phyloP scores from a whole-genome alignment of 2,888 invertebrate species.

The Oeneis ivallda region DNA sequence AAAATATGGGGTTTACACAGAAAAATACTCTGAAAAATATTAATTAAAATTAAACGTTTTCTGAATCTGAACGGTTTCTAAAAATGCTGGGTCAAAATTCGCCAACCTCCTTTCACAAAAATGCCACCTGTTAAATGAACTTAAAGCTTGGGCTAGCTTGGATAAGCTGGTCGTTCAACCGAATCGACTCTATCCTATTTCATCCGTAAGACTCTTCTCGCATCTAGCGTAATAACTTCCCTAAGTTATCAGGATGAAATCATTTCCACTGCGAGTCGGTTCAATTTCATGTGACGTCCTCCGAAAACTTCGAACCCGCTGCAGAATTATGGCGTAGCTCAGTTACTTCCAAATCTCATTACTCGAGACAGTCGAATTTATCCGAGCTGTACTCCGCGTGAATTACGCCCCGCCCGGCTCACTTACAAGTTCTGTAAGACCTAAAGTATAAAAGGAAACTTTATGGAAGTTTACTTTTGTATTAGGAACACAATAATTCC shows the following conservation, averaged over 20 bases:
- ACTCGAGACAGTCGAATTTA: slow-evolving; percentile 38
- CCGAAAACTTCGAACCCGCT: slow-evolving; percentile 35
- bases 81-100: too few species aligned
- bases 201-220: neutral
- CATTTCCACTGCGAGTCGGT: slow-evolving; percentile 30
- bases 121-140: too few species aligned
- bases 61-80: too few species aligned
- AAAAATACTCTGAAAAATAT: too few species aligned
- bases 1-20: too few species aligned
- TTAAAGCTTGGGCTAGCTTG: too few species aligned
- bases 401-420: slow-evolving; percentile 5
- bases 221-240: slow-evolving; percentile 10
- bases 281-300: slow-evolving; percentile 38
- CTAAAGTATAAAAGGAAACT: neutral
- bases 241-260: slow-evolving; percentile 16
- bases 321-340: slow-evolving; percentile 38
- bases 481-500: neutral
- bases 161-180: neutral
- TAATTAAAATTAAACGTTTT: too few species aligned
- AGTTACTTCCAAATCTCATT: slow-evolving; percentile 39
- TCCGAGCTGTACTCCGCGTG: slow-evolving; percentile 24
- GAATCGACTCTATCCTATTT: slow-evolving; percentile 1
- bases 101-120: too few species aligned
- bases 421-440: slow-evolving; percentile 11
- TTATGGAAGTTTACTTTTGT: slow-evolving; percentile 2